These are phyloP conservation scores for Hydropsyche tenuis DNA, from an alignment of 1,140 invertebrate species.

Conservation along the genomic window DNA sequence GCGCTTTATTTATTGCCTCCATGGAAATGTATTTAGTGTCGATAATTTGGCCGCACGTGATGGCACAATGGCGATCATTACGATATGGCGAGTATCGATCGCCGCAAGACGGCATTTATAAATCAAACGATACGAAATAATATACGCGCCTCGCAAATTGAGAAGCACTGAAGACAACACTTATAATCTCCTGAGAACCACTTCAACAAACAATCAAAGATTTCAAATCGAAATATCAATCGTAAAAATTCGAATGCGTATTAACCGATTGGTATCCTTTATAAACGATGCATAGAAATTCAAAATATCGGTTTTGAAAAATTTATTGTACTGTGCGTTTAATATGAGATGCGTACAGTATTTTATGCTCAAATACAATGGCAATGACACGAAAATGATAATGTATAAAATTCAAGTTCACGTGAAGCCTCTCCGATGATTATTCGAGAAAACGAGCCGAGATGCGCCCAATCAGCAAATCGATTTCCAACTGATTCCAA, in stretches of 20 bases:
- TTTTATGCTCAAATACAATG: no score
- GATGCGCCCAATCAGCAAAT: slow-evolving; percentile 25
- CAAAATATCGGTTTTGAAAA: no score
- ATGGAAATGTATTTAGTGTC: slow-evolving; percentile 50
- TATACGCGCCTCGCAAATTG: background rate
- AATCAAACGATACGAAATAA: slow-evolving; percentile 23
- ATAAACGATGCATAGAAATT: no score
- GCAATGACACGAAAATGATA: background rate
- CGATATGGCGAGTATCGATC: slow-evolving; percentile 24
- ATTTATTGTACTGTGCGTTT: no score
- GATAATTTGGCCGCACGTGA: slow-evolving; percentile 48
- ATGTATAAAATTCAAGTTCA: slow-evolving; percentile 24
- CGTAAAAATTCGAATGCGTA: no score
- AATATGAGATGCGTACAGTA: no score
- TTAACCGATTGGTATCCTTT: no score
- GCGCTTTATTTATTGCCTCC: slow-evolving; percentile 47
- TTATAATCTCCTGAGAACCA: no score
- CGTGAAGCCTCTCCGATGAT: slow-evolving; percentile 18
- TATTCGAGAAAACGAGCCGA: slow-evolving; percentile 33
- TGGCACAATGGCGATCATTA: slow-evolving; percentile 40
- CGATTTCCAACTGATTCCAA: slow-evolving; percentile 25
- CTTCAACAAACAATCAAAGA: no score
- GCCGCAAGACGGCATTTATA: slow-evolving; percentile 2
- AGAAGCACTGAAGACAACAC: background rate
- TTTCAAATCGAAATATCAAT: no score